phyloP scores from a whole-genome alignment of 2,888 invertebrate genomes.

The Scaptomyza reducta region DNA sequence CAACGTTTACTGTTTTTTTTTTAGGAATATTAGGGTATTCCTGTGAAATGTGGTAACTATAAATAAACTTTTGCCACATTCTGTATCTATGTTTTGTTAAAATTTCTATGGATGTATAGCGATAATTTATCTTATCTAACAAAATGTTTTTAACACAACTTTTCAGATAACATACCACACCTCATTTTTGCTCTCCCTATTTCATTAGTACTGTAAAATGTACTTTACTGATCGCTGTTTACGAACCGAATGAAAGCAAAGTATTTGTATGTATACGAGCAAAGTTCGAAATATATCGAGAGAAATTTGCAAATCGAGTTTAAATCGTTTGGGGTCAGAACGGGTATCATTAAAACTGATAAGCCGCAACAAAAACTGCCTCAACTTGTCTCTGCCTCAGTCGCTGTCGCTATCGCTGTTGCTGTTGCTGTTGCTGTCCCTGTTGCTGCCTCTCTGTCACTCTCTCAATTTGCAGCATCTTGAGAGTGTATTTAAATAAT shows the following conservation, averaged over 20 bases:
- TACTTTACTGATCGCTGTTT: neutral
- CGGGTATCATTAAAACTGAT: constrained; percentile 17
- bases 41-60: neutral
- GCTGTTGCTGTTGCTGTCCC: neutral
- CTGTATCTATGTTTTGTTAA: neutral
- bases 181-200: neutral
- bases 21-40: neutral
- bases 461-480: constrained; percentile 39
- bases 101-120: too few relatives aligned
- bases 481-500: constrained; percentile 66
- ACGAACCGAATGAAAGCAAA: neutral
- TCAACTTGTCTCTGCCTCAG: neutral
- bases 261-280: constrained; percentile 4
- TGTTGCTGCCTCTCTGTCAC: neutral
- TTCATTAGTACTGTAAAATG: too few relatives aligned
- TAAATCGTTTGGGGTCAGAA: constrained; percentile 12
- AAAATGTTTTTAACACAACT: too few relatives aligned
- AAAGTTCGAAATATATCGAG: neutral
- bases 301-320: neutral
- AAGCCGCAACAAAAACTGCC: constrained; percentile 12
- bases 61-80: neutral
- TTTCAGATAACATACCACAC: neutral
- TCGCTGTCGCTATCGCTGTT: neutral
- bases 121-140: too few relatives aligned
- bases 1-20: neutral